Conservation (phyloP, 1,140 invertebrate species). For the Cheumatopsyche charites region DNA sequence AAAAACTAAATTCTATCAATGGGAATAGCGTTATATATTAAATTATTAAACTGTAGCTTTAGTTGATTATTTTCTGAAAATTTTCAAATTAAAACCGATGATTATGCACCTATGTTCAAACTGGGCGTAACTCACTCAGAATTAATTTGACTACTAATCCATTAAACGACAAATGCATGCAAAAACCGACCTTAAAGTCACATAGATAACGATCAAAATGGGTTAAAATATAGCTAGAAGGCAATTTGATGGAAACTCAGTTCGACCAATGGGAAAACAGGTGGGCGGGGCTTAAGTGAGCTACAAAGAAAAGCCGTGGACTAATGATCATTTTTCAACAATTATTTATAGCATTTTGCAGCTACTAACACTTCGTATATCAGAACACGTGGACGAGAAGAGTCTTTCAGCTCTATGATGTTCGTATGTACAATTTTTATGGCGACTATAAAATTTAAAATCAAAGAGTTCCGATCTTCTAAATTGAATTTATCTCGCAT, state of each 20-base stretch:
- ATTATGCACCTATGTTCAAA: not conserved
- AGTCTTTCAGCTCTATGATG: too few relatives aligned
- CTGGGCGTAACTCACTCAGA: not conserved
- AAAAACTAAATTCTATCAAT: too few relatives aligned
- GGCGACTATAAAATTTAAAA: too few relatives aligned
- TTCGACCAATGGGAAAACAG: not conserved
- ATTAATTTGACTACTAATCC: slow-evolving; percentile 33
- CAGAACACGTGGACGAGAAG: too few relatives aligned
- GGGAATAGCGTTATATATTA: too few relatives aligned
- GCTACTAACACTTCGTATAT: too few relatives aligned
- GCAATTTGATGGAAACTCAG: not conserved
- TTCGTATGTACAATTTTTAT: too few relatives aligned
- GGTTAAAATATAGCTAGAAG: not conserved
- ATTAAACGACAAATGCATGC: not conserved
- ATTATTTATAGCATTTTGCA: slow-evolving; percentile 17
- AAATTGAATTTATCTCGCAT: too few relatives aligned
- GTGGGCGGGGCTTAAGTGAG: not conserved
- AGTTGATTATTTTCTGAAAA: slow-evolving; percentile 10
- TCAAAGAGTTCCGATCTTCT: too few relatives aligned
- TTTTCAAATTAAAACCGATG: slow-evolving; percentile 13
- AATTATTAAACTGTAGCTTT: too few relatives aligned
- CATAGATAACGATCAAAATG: not conserved
- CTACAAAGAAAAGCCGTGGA: not conserved
- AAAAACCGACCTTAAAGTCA: not conserved
- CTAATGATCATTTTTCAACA: slow-evolving; percentile 28